phyloP scores from a whole-genome alignment of 2,888 invertebrate genomes.

The Erebia epiphron region DNA sequence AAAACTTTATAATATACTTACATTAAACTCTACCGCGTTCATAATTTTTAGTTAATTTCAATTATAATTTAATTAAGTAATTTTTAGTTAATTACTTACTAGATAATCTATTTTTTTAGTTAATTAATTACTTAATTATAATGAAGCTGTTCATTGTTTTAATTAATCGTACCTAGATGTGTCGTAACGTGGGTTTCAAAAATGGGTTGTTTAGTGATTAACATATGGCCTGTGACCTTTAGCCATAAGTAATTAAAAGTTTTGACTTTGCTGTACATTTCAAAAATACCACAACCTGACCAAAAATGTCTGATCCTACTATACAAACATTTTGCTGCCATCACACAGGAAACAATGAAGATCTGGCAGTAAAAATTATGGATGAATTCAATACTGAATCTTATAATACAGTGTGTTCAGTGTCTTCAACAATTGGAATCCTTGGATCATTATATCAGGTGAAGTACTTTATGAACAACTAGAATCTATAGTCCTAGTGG shows the following conservation, averaged over 20 bases:
- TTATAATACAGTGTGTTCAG: slow-evolving; percentile 88
- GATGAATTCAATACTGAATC: slow-evolving; percentile 88
- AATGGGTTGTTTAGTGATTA: not conserved
- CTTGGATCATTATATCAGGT: slow-evolving; percentile 91
- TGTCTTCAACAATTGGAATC: slow-evolving; percentile 89
- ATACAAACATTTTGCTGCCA: slow-evolving; percentile 93
- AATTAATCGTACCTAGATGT: no score
- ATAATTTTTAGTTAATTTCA: no score
- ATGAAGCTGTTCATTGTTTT: no score
- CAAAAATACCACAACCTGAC: not conserved
- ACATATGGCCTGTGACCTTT: not conserved
- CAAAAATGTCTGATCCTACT: slow-evolving; percentile 90
- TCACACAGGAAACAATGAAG: slow-evolving; percentile 84
- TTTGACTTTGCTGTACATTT: not conserved
- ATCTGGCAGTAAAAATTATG: slow-evolving; percentile 86
- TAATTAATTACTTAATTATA: no score
- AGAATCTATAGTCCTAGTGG: no score
- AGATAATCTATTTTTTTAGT: no score
- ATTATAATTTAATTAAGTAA: no score
- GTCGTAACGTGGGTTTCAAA: not conserved
- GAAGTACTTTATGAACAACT: slow-evolving; percentile 35
- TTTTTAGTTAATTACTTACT: no score
- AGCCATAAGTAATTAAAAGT: not conserved
- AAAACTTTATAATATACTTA: no score
- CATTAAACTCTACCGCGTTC: no score